Evolutionary conservation across 2,888 invertebrate genomes (phyloP).

Genomic region (Microplitis deprimator): DNA sequence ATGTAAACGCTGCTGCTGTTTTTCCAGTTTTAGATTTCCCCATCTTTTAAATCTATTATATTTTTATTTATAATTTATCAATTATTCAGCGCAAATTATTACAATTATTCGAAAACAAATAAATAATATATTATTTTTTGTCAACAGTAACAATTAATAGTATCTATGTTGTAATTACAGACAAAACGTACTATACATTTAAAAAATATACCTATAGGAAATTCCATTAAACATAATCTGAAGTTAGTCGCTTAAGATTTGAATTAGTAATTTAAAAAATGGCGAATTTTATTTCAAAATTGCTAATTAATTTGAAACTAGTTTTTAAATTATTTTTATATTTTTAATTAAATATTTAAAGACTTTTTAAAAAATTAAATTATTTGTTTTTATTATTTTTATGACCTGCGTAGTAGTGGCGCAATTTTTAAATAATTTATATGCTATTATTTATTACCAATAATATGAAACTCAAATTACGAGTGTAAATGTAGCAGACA

Average conservation of each 20-base stretch:
- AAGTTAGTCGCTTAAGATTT: not conserved
- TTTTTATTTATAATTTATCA: not conserved
- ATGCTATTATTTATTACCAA: too few species aligned
- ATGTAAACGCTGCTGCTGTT: slow-evolving; percentile 85
- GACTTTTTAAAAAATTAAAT: not conserved
- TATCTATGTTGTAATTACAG: not conserved
- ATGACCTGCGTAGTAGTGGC: not conserved
- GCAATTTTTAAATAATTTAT: not conserved
- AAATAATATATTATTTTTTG: not conserved
- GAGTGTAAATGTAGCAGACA: too few species aligned
- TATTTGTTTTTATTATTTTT: not conserved
- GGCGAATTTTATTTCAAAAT: not conserved
- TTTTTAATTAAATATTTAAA: not conserved
- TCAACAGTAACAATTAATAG: not conserved
- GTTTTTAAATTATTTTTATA: not conserved
- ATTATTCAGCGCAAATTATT: not conserved
- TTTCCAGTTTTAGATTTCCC: slow-evolving; percentile 85
- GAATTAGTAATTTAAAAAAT: not conserved
- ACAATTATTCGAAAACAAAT: not conserved
- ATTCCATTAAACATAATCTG: not conserved
- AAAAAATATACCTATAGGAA: not conserved
- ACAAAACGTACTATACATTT: not conserved
- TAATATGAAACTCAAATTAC: too few species aligned
- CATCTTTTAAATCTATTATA: slow-evolving; percentile 53
- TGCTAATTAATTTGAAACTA: not conserved